Conservation (phyloP, 2,113 vertebrate species). For the Pogonocichla stellata region DNA sequence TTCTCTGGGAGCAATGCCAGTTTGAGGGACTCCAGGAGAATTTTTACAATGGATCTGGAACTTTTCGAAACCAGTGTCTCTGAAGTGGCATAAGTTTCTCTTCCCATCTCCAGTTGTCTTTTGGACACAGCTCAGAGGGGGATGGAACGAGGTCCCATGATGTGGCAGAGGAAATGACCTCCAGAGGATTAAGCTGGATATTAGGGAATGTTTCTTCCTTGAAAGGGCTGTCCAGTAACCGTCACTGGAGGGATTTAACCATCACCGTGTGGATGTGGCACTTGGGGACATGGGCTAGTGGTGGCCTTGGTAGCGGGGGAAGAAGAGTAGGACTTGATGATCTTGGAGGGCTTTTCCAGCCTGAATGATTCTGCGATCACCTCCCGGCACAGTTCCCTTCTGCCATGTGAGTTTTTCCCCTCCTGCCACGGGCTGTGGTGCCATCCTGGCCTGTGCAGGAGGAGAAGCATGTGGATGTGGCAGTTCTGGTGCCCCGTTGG, state of each 20-base stretch:
- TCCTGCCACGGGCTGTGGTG: not conserved
- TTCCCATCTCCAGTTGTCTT: not conserved
- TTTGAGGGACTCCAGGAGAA: not conserved
- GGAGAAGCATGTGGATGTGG: not conserved
- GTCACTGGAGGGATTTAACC: not conserved
- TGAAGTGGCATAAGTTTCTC: not conserved
- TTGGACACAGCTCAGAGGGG: not conserved
- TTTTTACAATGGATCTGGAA: not conserved
- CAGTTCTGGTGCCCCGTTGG: not conserved
- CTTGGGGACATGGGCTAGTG: not conserved
- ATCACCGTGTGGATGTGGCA: not conserved
- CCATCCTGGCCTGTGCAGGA: not conserved
- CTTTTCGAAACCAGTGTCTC: not conserved
- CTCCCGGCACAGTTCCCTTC: not conserved
- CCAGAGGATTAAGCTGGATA: not conserved
- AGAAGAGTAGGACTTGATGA: not conserved
- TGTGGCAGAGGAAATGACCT: not conserved
- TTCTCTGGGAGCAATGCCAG: not conserved
- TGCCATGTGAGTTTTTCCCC: rapidly evolving
- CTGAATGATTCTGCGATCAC: not conserved
- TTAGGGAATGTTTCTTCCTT: not conserved
- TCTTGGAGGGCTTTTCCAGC: not conserved
- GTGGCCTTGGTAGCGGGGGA: not conserved
- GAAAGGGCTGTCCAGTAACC: not conserved
- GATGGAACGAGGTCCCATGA: not conserved